Base-by-base conservation (phyloP, 1,140 invertebrate genomes). In the Cyphomyrmex costatus region DNA sequence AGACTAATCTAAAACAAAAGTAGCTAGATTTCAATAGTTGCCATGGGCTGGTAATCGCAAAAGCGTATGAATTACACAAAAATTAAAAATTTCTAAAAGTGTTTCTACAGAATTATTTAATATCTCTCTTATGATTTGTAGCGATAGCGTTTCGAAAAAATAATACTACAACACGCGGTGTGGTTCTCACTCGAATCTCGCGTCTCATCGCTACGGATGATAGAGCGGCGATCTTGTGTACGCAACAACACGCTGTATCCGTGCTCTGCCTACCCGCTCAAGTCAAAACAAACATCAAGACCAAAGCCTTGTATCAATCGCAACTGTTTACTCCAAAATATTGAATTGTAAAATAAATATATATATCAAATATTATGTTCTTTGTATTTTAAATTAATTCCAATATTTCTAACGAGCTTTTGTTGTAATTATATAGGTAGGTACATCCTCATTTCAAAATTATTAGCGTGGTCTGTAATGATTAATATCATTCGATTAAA, bases 321-420 rank as follows among this genome's bases (percentile, higher is more conserved):
- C 16, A 19, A 12, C 6, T 12, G 12, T 30, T 63, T 19, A 3
- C 7, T 19, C 3, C 14, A 7, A 33, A 63, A 63, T 63, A 63
- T 33, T 30, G 14, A 63, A 63, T 63, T 63, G 16, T 63, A 30
- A 33, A 61, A 30, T 27, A 24, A 60, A 60, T 60, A 60, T 2
- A 36, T 36, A 24, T 16, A 30, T 30, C 12, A 61, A 16, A 61
- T 7, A 61, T 61, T 16, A 14, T 61, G 27, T 61, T 61, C 5
- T 60, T 61, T 16, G 27, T 61, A 61, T 61, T 30, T 61, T 16
- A 27, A 60, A 60, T 60, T 60, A 60, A 60, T 60, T 24, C 12
- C 3, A 27, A 24, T n/a, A n/a, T n/a, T n/a, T n/a, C n/a, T n/a
- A 58, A 21, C 8, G 2, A 58, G n/a, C 7, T 51, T 3, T 16